Evolutionary conservation across 2,113 vertebrate species (phyloP), one percentile per base, ranked within the genome.

Genomic region (Phylloscopus trochilus): DNA sequence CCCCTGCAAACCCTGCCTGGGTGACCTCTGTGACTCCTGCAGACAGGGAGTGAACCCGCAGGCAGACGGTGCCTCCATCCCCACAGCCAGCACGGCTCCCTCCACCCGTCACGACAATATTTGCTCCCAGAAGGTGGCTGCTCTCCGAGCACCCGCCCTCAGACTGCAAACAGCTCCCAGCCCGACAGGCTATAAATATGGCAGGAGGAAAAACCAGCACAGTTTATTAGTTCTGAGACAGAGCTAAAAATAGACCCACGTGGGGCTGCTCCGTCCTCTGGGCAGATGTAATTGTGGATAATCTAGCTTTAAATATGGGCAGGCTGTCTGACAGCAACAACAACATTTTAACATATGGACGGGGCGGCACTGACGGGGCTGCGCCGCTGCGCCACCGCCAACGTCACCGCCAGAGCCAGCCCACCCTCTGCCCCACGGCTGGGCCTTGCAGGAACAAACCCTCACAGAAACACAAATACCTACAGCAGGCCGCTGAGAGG

Each of bases 271-370:
- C 72, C 84, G 35, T 85, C 91, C 89, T 86, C 93, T 83, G 93
- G 94, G 94, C 97, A 97, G 94, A 96, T 94, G 94, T 94, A 96
- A 81, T 67, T 90, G 90, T 87, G 93, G 91, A 91, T 96, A 96
- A 95, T 96, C 91, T 92, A 58, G 90, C 75, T 88, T 91, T 87
- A 96, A 92, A 90, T 76, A 86, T 4, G 68, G 8, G 56, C 74
- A 53, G 77, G 89, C 72, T 79, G 83, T 64, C 66, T 90, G 84
- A 89, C 85, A 88, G 89, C 68, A 78, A 39, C 56, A 58, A 52
- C 92, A 74, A 47, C 70, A 41, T 88, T 86, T 79, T n/a, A 91
- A 21, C 96, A 86, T 79, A 92, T 63, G 92, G 90, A 77, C 11
- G 33, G 12, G 55, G 72, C 43, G 11, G 63, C 74, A 2, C 47